These are phyloP conservation scores for Frankliniella fusca DNA, from an alignment of 2,888 invertebrate genomes.

Conservation along the genomic window DNA sequence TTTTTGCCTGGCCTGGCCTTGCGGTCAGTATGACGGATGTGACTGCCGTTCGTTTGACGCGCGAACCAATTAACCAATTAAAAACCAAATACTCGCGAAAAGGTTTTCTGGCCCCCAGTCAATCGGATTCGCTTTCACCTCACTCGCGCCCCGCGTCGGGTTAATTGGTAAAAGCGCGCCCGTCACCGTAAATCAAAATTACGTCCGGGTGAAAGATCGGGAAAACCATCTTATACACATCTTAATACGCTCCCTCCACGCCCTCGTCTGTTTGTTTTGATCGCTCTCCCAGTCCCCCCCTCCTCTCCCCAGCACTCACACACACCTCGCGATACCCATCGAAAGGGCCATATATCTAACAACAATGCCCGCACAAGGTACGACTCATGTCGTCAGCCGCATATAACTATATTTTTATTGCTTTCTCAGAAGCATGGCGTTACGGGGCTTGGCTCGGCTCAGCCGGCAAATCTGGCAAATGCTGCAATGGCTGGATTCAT, in stretches of 20 bases:
- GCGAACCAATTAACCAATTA: too few relatives aligned
- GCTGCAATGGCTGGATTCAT: background rate
- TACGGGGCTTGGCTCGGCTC: background rate
- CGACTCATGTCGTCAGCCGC: conserved; percentile 7
- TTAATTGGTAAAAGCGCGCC: background rate
- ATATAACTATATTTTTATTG: conserved; percentile 21
- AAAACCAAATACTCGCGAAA: too few relatives aligned
- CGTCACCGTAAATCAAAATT: background rate
- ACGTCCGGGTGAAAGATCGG: background rate
- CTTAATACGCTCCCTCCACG: background rate
- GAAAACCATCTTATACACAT: background rate
- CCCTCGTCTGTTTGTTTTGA: background rate
- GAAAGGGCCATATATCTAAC: conserved; percentile 7
- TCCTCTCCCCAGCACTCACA: background rate
- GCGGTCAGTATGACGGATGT: too few relatives aligned
- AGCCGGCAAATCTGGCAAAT: background rate
- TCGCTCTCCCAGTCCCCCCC: background rate
- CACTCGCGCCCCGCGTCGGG: too few relatives aligned
- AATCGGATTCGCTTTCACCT: too few relatives aligned
- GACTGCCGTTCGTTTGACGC: too few relatives aligned
- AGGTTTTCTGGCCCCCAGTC: too few relatives aligned
- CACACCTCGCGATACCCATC: background rate
- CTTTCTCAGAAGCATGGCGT: conserved; percentile 12
- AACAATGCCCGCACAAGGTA: background rate
- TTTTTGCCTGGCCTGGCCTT: too few relatives aligned